These are phyloP conservation scores for Plagodis dolabraria DNA, from an alignment of 2,888 invertebrate genomes.

Conservation along the genomic window DNA sequence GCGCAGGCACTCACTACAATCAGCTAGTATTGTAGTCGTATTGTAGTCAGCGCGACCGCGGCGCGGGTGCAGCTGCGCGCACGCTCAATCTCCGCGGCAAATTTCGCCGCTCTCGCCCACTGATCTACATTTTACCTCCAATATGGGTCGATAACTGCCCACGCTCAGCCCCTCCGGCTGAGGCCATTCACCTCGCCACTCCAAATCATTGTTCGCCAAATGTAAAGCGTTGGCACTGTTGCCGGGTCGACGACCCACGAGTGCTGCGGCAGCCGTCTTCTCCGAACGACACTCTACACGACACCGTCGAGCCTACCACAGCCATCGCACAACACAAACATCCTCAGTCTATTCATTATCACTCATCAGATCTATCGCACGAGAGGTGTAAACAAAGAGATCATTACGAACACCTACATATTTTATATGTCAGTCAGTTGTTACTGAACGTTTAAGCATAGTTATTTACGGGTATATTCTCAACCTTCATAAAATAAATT, in stretches of 20 bases:
- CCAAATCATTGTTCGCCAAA: conserved; percentile 85
- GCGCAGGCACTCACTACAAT: conserved; percentile 24
- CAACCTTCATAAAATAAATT: conserved; percentile 6
- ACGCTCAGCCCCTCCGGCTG: conserved; percentile 81
- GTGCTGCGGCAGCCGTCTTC: conserved; percentile 75
- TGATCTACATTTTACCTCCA: conserved; percentile 85
- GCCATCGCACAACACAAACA: conserved; percentile 64
- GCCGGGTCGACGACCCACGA: conserved; percentile 70
- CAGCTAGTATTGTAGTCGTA: conserved; percentile 30
- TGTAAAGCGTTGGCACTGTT: conserved; percentile 76
- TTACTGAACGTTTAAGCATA: conserved; percentile 1
- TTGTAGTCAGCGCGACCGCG: no score
- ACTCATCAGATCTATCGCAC: conserved; percentile 28
- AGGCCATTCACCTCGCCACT: conserved; percentile 83
- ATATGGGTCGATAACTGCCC: conserved; percentile 85
- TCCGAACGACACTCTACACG: conserved; percentile 78
- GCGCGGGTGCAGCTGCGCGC: conserved; percentile 41
- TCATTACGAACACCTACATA: conserved; percentile 28
- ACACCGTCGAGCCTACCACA: conserved; percentile 42
- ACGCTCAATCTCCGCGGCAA: conserved; percentile 66
- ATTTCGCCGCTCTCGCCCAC: conserved; percentile 85
- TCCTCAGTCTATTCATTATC: conserved; percentile 58
- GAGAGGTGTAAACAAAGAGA: conserved; percentile 34
- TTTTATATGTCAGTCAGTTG: conserved; percentile 14
- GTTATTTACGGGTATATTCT: not conserved